These are phyloP conservation scores for Grammomys dolichurus DNA, from an alignment of 2,113 vertebrate genomes.

Conservation along the genomic window DNA sequence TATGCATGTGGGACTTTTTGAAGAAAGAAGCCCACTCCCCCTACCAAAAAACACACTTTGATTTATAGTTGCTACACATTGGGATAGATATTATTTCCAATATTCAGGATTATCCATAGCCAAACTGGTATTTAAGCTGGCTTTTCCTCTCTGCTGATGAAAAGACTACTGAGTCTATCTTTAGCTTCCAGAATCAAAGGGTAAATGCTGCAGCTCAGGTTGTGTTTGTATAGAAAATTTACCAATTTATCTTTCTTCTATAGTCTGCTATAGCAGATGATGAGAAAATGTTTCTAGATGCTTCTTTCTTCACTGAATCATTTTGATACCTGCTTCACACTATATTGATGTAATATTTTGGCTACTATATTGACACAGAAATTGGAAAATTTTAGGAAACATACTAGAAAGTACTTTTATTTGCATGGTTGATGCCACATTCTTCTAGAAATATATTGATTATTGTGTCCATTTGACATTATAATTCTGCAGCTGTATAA, in stretches of 20 bases:
- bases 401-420: neutral
- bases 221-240: neutral
- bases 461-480: neutral
- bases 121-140: neutral
- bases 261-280: neutral
- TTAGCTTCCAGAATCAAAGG: neutral
- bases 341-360: neutral
- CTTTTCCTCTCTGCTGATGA: neutral
- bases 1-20: conserved; percentile 49
- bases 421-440: neutral
- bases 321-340: neutral
- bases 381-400: conserved; percentile 4
- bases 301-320: neutral
- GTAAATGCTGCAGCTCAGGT: neutral
- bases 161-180: neutral
- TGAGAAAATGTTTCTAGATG: neutral
- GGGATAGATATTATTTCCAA: conserved; percentile 79
- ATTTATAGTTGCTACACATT: conserved; percentile 75
- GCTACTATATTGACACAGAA: neutral
- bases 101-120: conserved; percentile 60
- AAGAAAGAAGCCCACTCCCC: conserved; percentile 74
- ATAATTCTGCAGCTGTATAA: neutral
- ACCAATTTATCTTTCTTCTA: neutral
- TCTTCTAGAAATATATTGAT: neutral
- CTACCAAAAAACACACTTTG: conserved; percentile 28